Evolutionary conservation across 2,888 invertebrate genomes (phyloP), one percentile per base, ranked within the genome.

Genomic region (Scaptodrosophila latifasciaeformis): DNA sequence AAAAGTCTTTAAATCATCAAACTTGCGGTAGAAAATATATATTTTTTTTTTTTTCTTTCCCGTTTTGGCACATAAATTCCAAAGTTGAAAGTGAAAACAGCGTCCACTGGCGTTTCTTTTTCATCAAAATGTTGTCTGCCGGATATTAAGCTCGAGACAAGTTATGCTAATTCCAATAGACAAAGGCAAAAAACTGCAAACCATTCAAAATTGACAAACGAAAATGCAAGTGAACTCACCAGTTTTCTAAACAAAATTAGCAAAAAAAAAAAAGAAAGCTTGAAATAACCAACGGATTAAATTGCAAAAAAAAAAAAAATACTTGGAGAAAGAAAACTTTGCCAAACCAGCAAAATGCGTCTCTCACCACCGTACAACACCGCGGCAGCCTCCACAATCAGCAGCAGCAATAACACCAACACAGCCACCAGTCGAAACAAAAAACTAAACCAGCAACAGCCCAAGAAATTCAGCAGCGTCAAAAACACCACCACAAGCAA

Each of bases 41-140:
- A n/a, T 18, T 50, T 37, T 2, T 9, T 30, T 43, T 51, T 35
- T 44, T 37, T 29, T 24, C 52, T 62, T 67, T 62, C 62, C 46
- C 27, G 27, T 43, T 17, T 15, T 31, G 30, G 42, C 65, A 50
- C 56, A 48, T 53, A 54, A 62, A 69, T 67, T 66, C 63, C 74
- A 59, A 61, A 72, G 63, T 72, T 58, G 56, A 78, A 76, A 75
- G 72, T 70, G 79, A 75, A 75, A 78, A 70, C 69, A 62, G 56
- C 65, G 49, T 57, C 56, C 10, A 9, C 15, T 34, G 34, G 6
- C 13, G 34, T 34, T 15, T 47, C 42, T n/a, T n/a, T n/a, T n/a
- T n/a, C n/a, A n/a, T n/a, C 50, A 53, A 69, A 66, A 57, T 68
- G 69, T 61, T 60, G 66, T 64, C 30, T 47, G 49, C 67, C 65